Conservation (phyloP, 2,888 invertebrate genomes). For the Campopleginae sp. region DNA sequence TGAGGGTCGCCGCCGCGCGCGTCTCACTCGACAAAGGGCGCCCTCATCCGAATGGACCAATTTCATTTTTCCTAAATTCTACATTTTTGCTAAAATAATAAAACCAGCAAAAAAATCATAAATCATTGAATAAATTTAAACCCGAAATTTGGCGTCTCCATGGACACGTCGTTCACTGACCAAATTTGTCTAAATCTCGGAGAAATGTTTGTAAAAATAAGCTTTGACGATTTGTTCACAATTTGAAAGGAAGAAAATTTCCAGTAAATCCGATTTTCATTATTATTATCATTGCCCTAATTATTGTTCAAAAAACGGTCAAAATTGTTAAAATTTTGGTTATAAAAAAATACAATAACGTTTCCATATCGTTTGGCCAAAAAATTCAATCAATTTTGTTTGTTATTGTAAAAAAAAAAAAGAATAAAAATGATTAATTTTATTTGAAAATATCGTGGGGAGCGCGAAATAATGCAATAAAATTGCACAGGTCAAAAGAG, state of each 20-base stretch:
- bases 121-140: too few species aligned
- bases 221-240: neutral
- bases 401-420: neutral
- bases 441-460: neutral
- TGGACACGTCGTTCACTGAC: too few species aligned
- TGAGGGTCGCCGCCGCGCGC: slow-evolving; percentile 66
- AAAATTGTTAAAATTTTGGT: neutral
- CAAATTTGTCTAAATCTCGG: neutral
- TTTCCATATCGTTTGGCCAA: neutral
- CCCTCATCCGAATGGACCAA: slow-evolving; percentile 69
- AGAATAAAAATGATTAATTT: neutral
- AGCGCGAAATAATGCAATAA: slow-evolving; percentile 55
- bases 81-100: neutral
- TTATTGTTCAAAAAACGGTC: neutral
- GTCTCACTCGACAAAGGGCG: slow-evolving; percentile 39
- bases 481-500: slow-evolving; percentile 63
- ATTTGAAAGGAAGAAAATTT: neutral
- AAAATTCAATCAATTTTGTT: neutral
- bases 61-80: slow-evolving; percentile 8
- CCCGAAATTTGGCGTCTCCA: too few species aligned
- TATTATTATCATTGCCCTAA: neutral
- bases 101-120: neutral
- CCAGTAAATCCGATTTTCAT: neutral
- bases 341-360: neutral
- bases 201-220: neutral